Evolutionary conservation across 2,113 vertebrate species (phyloP).

Genomic region (Chlorodrepanis virens): DNA sequence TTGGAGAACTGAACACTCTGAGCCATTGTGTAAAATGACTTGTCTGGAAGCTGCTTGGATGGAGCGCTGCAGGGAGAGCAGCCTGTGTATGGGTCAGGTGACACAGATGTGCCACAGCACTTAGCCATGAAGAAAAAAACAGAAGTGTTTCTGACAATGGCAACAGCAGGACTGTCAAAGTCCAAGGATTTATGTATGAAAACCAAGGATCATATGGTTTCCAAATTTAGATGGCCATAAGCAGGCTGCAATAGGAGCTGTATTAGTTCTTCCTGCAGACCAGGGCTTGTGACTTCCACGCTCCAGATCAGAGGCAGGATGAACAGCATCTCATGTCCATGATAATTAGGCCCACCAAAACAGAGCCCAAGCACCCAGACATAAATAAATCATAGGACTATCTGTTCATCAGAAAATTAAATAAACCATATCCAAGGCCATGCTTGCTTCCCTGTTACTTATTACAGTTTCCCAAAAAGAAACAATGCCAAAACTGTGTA

Average conservation of each 20-base stretch:
- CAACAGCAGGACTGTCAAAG: background rate
- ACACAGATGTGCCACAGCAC: accelerated
- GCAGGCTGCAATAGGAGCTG: accelerated
- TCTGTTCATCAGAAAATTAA: background rate
- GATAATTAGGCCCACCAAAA: background rate
- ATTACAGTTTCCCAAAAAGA: background rate
- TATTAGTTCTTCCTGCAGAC: background rate
- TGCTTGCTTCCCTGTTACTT: background rate
- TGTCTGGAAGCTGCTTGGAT: background rate
- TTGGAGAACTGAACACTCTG: background rate
- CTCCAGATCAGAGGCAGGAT: background rate
- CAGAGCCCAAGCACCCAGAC: background rate
- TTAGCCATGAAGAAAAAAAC: background rate
- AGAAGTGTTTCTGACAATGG: background rate
- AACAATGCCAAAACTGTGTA: background rate
- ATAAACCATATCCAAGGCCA: background rate
- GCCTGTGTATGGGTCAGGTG: background rate
- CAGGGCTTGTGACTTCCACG: background rate
- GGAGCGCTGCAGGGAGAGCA: background rate
- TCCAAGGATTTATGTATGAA: background rate
- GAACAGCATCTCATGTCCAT: background rate
- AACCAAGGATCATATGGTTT: background rate
- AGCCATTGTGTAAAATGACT: background rate
- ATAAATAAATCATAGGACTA: background rate
- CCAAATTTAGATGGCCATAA: background rate